Evolutionary conservation across 2,113 vertebrate species (phyloP).

Genomic region (Malurus melanocephalus): DNA sequence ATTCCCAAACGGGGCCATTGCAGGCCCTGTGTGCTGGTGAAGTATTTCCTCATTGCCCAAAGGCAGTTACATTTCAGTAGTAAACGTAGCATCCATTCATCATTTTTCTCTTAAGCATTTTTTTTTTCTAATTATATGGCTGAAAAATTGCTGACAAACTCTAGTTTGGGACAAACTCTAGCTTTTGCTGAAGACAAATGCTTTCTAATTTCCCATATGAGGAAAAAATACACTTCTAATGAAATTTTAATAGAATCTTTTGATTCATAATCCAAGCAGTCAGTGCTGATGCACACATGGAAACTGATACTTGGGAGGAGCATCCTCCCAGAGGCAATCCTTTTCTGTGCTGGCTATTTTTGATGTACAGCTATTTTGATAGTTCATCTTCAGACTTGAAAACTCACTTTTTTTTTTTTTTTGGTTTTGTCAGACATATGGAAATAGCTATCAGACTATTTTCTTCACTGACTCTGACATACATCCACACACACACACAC

Average conservation of each 20-base stretch:
- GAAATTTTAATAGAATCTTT: not conserved
- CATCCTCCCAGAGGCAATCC: not conserved
- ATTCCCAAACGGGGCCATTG: not conserved
- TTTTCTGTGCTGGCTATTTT: not conserved
- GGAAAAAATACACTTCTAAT: not conserved
- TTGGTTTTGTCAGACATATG: not conserved
- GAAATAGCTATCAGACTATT: not conserved
- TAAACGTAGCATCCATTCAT: not conserved
- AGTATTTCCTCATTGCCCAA: not conserved
- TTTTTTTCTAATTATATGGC: not conserved
- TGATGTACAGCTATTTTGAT: not conserved
- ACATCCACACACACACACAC: not conserved
- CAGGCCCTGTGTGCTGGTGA: not conserved
- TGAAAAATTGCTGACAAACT: conserved; percentile 3
- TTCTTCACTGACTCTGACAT: not conserved
- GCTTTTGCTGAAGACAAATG: not conserved
- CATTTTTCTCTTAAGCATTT: not conserved
- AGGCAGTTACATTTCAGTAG: not conserved
- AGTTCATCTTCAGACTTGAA: not conserved
- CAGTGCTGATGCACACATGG: not conserved
- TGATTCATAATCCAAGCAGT: not conserved
- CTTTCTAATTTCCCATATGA: not conserved
- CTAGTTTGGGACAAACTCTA: not conserved
- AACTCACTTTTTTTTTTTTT: not conserved
- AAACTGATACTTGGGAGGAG: not conserved